Base-by-base conservation (phyloP, 2,888 invertebrate species). In the Ophonus ardosiacus region DNA sequence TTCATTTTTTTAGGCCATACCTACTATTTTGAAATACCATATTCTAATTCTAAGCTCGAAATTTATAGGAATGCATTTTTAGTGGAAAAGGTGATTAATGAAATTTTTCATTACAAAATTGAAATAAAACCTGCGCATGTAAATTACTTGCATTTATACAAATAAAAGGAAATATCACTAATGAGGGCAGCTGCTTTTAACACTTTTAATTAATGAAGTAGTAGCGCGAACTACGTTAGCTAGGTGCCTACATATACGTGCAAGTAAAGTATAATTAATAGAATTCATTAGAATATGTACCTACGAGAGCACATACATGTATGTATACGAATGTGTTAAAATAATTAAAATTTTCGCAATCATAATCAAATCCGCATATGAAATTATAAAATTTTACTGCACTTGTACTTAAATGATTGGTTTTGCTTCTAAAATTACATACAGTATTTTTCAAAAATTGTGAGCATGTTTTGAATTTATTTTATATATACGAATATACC, bases 191-290 rank as follows among this genome's bases (percentile, higher is more conserved):
- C 68, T 31, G 71, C 43, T 74, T 74, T 43, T 43, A 43, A 74
- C 43, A 40, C 40, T 68, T 68, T 74, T 74, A 74, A 74, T 74
- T 40, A 74, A 74, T 43, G 71, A 74, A 74, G 17, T 40, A 63
- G 63, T 21, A 21, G 7, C 21, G 63, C 24, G 63, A 51, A 38
- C 38, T 68, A 7, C n/a, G 15, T 8, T 68, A 15, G 18, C 59
- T 59, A 59, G n/a, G n/a, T 31, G 3, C 31, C 31, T 31, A 65
- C 13, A 65, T 7, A 24, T 18, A 63, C 63, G 10, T 63, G 63
- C 43, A 51, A 10, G 43, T 51, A 59, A 68, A 68, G 38, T 68
- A 68, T 38, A 68, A 68, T 68, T 68, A 68, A 63, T 63, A 63
- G 24, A 63, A 63, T 13, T 63, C 21, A 7, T 68, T 15, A 38